Evolutionary conservation across 2,797 vertebrate species (phyloP), one percentile per base, ranked within the genome.

Genomic region (Pristis pectinata): DNA sequence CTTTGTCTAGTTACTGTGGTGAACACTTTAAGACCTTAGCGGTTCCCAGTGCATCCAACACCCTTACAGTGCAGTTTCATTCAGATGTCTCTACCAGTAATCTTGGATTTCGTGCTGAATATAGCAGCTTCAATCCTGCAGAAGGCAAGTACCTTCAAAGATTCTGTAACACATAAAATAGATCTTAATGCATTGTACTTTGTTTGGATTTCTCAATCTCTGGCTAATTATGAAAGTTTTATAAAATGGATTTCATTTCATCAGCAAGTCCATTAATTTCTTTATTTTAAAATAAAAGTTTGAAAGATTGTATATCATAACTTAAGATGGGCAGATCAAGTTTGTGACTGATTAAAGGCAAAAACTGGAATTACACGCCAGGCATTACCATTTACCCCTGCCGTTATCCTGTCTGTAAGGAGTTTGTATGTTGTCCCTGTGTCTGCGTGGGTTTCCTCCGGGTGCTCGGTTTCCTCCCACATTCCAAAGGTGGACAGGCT

Each of bases 31-130:
- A 49, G 49, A 53, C 44, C 0, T 74, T 94, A 22, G 70, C 94
- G 27, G 70, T 94, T 5, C 92, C 92, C 41, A 76, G 92, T n/a
- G 15, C 30, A 27, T 94, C 92, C 24, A 94, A 74, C 53, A 49
- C 34, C 30, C 27, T 94, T 19, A 94, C 70, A 13, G 92, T 94
- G 15, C 59, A 94, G 41, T 94, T 94, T 94, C 92, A 94, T 24
- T 53, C 92, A 2, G 64, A 94, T 30, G 49, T 56, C 74, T 94
- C 72, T 74, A 49, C 44, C 30, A 94, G 44, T 76, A 94, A 76
- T 34, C 24, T 49, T 30, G 92, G 92, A n/a, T 94, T 94, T 56
- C 67, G 70, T 94, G 92, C 70, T 76, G 92, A 94, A 53, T 94
- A 94, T 27, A 94, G 27, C 67, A 94, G 92, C 70, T 94, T 94